Evolutionary conservation across 2,797 vertebrate genomes (phyloP).

Genomic region (Rousettus madagascariensis): DNA sequence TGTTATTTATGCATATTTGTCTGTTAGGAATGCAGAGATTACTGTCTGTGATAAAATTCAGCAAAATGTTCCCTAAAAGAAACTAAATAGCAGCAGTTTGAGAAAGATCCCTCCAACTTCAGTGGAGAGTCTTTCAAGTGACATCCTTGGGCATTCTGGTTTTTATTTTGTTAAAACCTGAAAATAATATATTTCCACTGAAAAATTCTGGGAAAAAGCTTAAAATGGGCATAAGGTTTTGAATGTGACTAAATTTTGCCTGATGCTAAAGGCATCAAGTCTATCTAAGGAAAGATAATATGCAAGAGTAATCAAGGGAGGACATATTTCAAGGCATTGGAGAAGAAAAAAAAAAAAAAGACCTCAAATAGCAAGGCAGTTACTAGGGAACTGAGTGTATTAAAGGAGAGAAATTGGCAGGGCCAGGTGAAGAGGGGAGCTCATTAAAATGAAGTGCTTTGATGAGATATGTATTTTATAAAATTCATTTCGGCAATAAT

Average conservation of each 20-base stretch:
- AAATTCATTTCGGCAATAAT: neutral
- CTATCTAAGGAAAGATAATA: neutral
- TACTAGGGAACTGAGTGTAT: neutral
- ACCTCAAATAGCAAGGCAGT: neutral
- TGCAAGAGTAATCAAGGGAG: neutral
- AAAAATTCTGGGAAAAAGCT: slow-evolving; percentile 7
- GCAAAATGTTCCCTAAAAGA: neutral
- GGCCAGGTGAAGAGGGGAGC: neutral
- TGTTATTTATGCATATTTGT: neutral
- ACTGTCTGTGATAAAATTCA: neutral
- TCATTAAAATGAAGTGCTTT: neutral
- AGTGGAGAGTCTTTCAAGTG: neutral
- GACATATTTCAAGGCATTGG: neutral
- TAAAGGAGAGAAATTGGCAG: neutral
- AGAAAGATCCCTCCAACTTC: neutral
- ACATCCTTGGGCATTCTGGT: neutral
- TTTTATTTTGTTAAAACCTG: slow-evolving; percentile 6
- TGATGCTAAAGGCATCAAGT: neutral
- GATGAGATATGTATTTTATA: neutral
- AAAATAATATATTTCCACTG: neutral
- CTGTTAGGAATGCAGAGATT: neutral
- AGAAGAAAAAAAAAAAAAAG: neutral
- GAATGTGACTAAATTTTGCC: neutral
- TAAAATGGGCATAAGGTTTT: neutral
- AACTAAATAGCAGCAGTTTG: neutral